Base-by-base conservation (phyloP, 2,113 vertebrate genomes). In the Gymnarchus niloticus region DNA sequence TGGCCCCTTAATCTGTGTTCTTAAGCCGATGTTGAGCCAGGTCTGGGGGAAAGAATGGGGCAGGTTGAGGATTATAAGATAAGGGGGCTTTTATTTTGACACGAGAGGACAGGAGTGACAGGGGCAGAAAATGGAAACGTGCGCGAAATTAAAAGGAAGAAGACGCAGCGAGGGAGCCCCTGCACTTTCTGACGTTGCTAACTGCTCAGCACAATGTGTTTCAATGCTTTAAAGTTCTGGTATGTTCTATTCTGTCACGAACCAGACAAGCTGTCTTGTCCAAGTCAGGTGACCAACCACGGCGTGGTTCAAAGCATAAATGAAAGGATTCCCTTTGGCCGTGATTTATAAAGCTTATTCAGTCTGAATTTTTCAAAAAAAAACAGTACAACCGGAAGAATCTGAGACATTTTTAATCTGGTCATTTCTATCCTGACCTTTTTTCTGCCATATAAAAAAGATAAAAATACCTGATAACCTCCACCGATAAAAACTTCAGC, bases 1-100 rank as follows among this genome's bases (percentile, higher is more conserved):
- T 90, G 89, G 86, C 85, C 9, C 52, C 46, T 81, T 87, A 87
- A 86, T 86, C 87, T 88, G 88, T 87, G 88, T 77, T 21, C 57
- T 87, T 90, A 89, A 91, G 88, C 89, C 89, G 92, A 86, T 86
- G 85, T 82, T 84, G 28, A 33, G 76, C 87, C 78, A 86, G 83
- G 89, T 88, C 85, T 46, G 69, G 46, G 56, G 89, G 90, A 91
- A 44, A 85, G 84, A 88, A 81, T 78, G 51, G 87, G 83, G 77
- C 48, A 89, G 85, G 86, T 3, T 59, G 46, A 56, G 49, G 59
- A 49, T 87, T 61, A 54, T 52, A 86, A 84, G 49, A 86, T 77
- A 37, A 81, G 86, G 86, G 56, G 86, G 25, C 7, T 41, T 86
- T 85, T 49, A 83, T 12, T 57, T 3, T 61, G 54, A 33, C 85